phyloP scores from a whole-genome alignment of 2,113 vertebrate species.

The Orcinus orca region DNA sequence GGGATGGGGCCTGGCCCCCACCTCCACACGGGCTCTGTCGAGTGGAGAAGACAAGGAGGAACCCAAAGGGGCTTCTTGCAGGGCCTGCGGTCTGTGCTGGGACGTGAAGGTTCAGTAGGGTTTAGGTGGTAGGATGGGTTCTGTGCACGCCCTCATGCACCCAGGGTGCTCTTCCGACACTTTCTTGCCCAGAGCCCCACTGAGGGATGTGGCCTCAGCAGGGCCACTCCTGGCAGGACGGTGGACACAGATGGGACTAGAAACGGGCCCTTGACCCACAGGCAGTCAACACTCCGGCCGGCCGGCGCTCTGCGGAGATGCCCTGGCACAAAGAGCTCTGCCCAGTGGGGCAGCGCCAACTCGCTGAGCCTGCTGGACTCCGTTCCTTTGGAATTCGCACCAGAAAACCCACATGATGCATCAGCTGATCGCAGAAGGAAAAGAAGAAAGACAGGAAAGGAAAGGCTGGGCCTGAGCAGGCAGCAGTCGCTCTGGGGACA shows the following conservation, averaged over 20 bases:
- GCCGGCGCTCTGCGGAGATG: neutral
- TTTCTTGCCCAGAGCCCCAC: neutral
- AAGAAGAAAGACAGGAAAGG: neutral
- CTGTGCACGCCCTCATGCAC: accelerated
- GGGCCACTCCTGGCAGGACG: neutral
- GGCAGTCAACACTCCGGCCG: neutral
- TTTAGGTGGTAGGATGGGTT: neutral
- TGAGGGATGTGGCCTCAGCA: too few species aligned
- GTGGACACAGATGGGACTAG: neutral
- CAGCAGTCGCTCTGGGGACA: accelerated
- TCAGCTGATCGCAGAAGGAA: neutral
- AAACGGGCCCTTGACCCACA: neutral
- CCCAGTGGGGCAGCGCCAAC: accelerated
- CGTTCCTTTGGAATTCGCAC: neutral
- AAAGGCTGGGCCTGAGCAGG: neutral
- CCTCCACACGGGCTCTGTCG: neutral
- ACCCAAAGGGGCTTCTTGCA: neutral
- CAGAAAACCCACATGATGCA: neutral
- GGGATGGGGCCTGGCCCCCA: neutral
- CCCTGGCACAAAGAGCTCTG: neutral
- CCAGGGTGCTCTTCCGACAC: neutral
- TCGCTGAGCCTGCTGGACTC: neutral
- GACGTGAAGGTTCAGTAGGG: neutral
- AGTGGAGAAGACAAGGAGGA: neutral
- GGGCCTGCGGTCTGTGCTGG: neutral